phyloP scores from a whole-genome alignment of 2,113 vertebrate species.

The Rynchops niger region DNA sequence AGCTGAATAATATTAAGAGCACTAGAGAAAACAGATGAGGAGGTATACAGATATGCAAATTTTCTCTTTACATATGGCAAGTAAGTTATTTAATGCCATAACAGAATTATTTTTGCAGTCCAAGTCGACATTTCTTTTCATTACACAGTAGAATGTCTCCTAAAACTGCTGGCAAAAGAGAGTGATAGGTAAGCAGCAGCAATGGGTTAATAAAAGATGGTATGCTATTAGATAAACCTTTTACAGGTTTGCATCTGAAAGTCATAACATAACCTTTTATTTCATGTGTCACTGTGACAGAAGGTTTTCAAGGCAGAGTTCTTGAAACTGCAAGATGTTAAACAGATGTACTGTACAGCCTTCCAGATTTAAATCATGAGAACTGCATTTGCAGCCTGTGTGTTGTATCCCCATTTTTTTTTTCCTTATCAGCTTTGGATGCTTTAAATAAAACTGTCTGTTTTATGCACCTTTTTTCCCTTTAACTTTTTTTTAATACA shows the following conservation, averaged over 20 bases:
- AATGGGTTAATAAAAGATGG: conserved; percentile 68
- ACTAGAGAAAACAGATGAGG: neutral
- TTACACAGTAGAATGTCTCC: neutral
- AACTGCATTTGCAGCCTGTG: conserved; percentile 67
- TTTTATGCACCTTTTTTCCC: neutral
- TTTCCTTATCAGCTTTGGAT: conserved; percentile 64
- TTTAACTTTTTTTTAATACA: neutral
- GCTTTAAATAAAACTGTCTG: conserved; percentile 45
- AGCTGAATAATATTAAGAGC: neutral
- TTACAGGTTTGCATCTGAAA: conserved; percentile 78
- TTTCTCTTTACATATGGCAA: neutral
- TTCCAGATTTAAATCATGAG: conserved; percentile 73
- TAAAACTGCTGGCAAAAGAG: neutral
- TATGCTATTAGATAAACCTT: conserved; percentile 69
- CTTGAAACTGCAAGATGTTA: conserved; percentile 77
- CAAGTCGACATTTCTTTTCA: neutral
- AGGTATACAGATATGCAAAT: neutral
- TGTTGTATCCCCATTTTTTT: conserved; percentile 44
- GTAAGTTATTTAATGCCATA: neutral
- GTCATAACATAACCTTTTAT: conserved; percentile 78
- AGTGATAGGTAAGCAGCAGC: conserved; percentile 42
- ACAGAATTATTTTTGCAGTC: conserved; percentile 2
- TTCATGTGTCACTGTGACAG: conserved; percentile 71
- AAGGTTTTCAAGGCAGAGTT: conserved; percentile 74
- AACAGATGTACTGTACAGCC: conserved; percentile 73